These are phyloP conservation scores for Actenoides hombroni DNA, from an alignment of 2,113 vertebrate species.

Conservation along the genomic window DNA sequence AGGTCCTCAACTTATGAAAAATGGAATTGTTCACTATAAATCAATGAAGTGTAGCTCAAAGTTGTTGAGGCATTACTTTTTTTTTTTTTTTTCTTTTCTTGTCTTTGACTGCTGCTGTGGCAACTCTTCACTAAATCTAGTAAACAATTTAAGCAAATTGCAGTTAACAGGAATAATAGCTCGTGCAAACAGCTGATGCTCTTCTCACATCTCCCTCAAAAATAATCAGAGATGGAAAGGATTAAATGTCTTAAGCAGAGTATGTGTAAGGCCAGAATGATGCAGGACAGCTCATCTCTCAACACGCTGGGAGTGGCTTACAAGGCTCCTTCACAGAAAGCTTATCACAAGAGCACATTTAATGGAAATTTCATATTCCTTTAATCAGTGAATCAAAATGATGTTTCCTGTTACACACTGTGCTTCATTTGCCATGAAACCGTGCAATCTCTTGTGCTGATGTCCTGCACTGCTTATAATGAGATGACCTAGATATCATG, in stretches of 20 bases:
- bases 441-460: neutral
- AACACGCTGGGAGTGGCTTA: neutral
- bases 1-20: neutral
- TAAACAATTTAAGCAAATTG: neutral
- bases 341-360: neutral
- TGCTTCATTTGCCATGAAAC: constrained; percentile 21
- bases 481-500: neutral
- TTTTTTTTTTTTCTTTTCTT: neutral
- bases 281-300: neutral
- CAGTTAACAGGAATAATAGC: neutral
- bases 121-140: neutral
- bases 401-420: neutral
- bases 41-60: neutral
- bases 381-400: constrained; percentile 2
- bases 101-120: neutral
- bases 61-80: neutral
- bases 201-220: neutral
- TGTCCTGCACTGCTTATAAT: constrained; percentile 6
- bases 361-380: neutral
- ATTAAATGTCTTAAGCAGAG: neutral
- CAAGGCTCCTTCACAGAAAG: neutral
- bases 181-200: neutral
- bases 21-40: neutral
- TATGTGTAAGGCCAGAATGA: neutral
- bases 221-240: neutral